These are phyloP conservation scores for Hydrozoanthus tunicans DNA, from an alignment of 64 coral and sea anemone genomes.

Conservation along the genomic window DNA sequence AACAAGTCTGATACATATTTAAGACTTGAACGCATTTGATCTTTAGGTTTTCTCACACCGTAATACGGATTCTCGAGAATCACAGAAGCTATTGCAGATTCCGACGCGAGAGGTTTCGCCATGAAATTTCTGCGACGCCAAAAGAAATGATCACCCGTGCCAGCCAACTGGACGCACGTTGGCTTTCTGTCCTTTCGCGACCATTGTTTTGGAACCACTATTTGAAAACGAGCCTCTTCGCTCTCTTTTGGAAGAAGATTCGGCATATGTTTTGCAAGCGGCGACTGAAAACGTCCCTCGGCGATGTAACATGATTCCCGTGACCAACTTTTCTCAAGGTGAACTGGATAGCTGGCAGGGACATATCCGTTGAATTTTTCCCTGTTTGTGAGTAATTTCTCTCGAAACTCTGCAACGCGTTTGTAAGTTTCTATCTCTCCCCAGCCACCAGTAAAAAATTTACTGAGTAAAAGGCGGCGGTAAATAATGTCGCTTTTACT, in stretches of 20 bases:
- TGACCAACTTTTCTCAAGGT: conserved; percentile 74
- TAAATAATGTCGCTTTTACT: conserved; percentile 94
- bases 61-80: conserved; percentile 95
- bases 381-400: conserved; percentile 50
- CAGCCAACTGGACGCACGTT: conserved; percentile 85
- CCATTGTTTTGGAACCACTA: conserved; percentile 79
- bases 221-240: conserved; percentile 88
- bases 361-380: conserved; percentile 62
- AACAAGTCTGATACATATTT: conserved; percentile 88
- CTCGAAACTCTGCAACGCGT: conserved; percentile 69
- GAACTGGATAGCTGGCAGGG: conserved; percentile 61
- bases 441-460: conserved; percentile 93
- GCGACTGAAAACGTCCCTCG: conserved; percentile 91
- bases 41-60: conserved; percentile 84
- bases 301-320: conserved; percentile 83
- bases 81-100: conserved; percentile 80
- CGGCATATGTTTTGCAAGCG: conserved; percentile 74
- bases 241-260: conserved; percentile 90
- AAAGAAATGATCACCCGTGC: conserved; percentile 94
- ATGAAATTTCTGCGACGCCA: conserved; percentile 95
- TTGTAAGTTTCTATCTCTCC: conserved; percentile 76
- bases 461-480: conserved; percentile 77
- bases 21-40: conserved; percentile 84
- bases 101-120: conserved; percentile 85
- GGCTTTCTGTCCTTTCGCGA: conserved; percentile 69